Base-by-base conservation (phyloP, 2,888 invertebrate genomes). In the Tillus elongatus region DNA sequence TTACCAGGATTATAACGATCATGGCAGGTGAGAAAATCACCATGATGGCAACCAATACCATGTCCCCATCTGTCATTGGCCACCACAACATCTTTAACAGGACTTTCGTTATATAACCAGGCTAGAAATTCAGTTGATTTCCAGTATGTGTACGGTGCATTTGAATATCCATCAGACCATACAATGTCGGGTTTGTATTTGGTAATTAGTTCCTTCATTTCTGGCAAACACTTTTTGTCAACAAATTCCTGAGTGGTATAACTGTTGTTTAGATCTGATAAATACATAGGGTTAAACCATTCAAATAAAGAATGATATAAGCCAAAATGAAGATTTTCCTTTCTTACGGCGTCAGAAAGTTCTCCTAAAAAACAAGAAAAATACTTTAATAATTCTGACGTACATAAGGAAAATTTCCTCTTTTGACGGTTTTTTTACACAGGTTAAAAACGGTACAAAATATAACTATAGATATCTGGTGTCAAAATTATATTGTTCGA, bases 121-220 rank as follows among this genome's bases (percentile, higher is more conserved):
- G 91, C 80, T 2, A 95, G 67, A 53, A 95, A 85, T 37, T 86
- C 81, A 29, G 78, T 80, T 0, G 90, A 78, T 46, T 76, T 76
- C 89, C 90, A 95, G 53, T 93, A 93, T 1, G 70, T 69, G 43
- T 83, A 82, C 1, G 74, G 64, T 0, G 88, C 84, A 59, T 91
- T 92, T 91, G 92, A 92, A 51, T 93, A 93, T 0, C 95, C 95
- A 63, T 95, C 95, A 0, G 90, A 82, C 93, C 93, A 95, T 10
- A 95, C 62, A 0, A 95, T 70, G 15, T 89, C 85, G 0, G 84
- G 84, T 39, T 72, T 58, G 51, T 84, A 85, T 40, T 68, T 66
- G 39, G 74, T 60, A 14, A 89, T 71, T 33, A 90, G 56, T 57
- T 92, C 91, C 43, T 75, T 72, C 54, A 93, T 69, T 63, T 93